These are phyloP conservation scores for Ceratosolen solmsi DNA, from an alignment of 1,140 invertebrate species.

Conservation along the genomic window DNA sequence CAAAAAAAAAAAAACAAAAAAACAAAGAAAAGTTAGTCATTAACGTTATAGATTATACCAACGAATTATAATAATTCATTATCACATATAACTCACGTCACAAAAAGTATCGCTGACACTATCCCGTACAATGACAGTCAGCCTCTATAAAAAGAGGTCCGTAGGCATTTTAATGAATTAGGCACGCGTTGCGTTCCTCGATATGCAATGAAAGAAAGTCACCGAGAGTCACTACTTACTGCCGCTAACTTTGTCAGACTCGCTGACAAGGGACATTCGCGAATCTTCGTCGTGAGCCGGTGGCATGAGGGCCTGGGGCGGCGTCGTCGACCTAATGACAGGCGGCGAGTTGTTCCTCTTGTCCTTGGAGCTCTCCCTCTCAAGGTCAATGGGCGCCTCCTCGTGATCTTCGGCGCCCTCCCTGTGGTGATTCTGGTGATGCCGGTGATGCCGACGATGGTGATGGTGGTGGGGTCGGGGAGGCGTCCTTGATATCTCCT, in stretches of 20 bases:
- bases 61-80: too few species aligned
- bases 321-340: slow-evolving; percentile 40
- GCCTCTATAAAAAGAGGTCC: too few species aligned
- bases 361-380: slow-evolving; percentile 58
- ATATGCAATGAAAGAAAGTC: too few species aligned
- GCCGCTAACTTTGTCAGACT: slow-evolving; percentile 69
- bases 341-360: slow-evolving; percentile 56
- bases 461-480: slow-evolving; percentile 69
- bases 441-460: slow-evolving; percentile 70
- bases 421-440: slow-evolving; percentile 71
- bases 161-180: too few species aligned
- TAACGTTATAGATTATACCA: too few species aligned
- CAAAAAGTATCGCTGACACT: too few species aligned
- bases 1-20: too few species aligned
- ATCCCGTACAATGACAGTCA: too few species aligned
- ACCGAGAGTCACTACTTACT: too few species aligned
- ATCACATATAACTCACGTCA: too few species aligned
- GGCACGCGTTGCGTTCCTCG: too few species aligned
- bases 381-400: slow-evolving; percentile 55
- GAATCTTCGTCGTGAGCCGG: slow-evolving; percentile 69
- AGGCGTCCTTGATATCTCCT: slow-evolving; percentile 67
- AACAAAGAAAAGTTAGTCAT: too few species aligned
- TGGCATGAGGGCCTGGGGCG: slow-evolving; percentile 34
- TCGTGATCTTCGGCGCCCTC: slow-evolving; percentile 64
- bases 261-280: slow-evolving; percentile 69